These are phyloP conservation scores for Psittacula echo DNA, from an alignment of 2,797 vertebrate species.

Conservation along the genomic window DNA sequence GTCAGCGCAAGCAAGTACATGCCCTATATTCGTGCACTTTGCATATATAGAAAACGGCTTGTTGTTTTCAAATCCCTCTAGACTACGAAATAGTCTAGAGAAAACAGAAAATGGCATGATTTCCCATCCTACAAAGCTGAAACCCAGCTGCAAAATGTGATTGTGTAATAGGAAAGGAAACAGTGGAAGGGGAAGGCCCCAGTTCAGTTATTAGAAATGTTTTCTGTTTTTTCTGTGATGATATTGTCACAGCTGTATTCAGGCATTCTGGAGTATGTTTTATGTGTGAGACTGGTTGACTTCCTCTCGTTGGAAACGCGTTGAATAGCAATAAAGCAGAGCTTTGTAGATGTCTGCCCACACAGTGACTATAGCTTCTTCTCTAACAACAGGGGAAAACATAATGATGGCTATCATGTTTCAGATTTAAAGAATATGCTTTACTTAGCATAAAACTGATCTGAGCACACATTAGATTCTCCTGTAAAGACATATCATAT, in stretches of 20 bases:
- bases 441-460: background rate
- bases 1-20: background rate
- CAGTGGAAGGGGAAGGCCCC: background rate
- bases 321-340: slow-evolving; percentile 54
- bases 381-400: background rate
- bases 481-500: background rate
- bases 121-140: background rate
- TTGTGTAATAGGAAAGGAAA: background rate
- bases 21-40: background rate
- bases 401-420: slow-evolving; percentile 26
- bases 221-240: background rate
- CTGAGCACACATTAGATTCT: background rate
- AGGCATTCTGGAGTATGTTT: slow-evolving; percentile 11
- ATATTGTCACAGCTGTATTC: background rate
- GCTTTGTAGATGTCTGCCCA: slow-evolving; percentile 55
- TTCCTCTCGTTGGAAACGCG: background rate
- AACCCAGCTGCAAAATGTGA: background rate
- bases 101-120: background rate
- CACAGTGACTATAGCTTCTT: background rate
- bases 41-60: background rate
- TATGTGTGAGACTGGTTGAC: slow-evolving; percentile 6
- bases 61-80: background rate
- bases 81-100: background rate
- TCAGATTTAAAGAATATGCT: background rate
- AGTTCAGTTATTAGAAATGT: background rate